Base-by-base conservation (phyloP, 2,797 vertebrate species). In the Cygnus olor region DNA sequence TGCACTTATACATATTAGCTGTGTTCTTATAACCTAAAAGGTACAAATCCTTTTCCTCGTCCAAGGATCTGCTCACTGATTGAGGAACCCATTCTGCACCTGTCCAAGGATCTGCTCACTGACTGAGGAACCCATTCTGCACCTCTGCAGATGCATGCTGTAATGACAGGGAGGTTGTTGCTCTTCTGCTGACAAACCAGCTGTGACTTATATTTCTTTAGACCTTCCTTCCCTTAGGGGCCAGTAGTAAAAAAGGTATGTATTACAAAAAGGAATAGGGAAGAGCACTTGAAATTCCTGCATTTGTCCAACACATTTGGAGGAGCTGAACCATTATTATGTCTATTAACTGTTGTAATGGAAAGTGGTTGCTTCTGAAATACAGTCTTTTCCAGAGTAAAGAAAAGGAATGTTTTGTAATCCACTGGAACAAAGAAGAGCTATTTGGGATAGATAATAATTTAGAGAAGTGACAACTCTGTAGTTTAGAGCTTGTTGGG, bases 101-200 rank as follows among this genome's bases (percentile, higher is more conserved):
- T 12, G 38, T 38, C 38, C 11, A 38, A 38, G 38, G 38, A 38
- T 47, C 53, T 21, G 20, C 18, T 60, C 18, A 3, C 8, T 64
- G 20, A 36, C 5, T 60, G 45, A 78, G 32, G 15, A 78, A 12
- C 6, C 14, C 8, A 2, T 53, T 54, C 38, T 54, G 38, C 27
- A 70, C 11, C 58, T 12, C 42, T 64, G 38, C 27, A 80, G 20
- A 27, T 0, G 0, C 8, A 21, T 0, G 0, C 54, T 57, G 36
- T 42, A 57, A 21, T 30, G n/a, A 74, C 32, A 54, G 24, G 21
- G 53, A 27, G 6, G 2, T 18, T 54, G 42, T 38, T 25, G 40
- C 13, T 11, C 22, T 76, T 51, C 49, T 85, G 72, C 28, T 47
- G 47, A 0, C 42, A 15, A 34, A 7, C 3, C 60, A 56, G 27